Percentiles rank a stretch among this genome's conserved stretches.
Evolutionary conservation across 2,797 vertebrate genomes (phyloP).

Genomic region (Sebastes baramenuke): DNA sequence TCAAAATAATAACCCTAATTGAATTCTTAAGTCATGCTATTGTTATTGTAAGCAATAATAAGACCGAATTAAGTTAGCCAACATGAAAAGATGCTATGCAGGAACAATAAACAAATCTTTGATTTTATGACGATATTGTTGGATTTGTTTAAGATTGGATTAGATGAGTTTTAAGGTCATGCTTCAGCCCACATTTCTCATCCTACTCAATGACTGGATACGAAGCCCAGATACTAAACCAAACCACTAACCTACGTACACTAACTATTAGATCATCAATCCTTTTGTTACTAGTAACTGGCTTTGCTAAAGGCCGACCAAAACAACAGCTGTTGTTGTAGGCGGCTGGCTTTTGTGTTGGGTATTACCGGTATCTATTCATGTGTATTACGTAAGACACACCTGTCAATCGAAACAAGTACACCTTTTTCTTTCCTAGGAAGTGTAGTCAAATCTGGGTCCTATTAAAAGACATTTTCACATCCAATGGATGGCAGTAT

Average conservation of each 20-base stretch:
- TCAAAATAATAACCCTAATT: background rate
- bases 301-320: background rate
- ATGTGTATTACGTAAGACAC: background rate
- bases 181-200: background rate
- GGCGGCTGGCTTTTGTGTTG: background rate
- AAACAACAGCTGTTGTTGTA: background rate
- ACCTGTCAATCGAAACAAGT: slow-evolving; percentile 14
- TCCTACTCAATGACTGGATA: background rate
- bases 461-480: background rate
- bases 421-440: background rate
- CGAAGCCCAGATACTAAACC: background rate
- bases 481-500: background rate
- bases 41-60: background rate
- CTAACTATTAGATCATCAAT: background rate
- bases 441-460: background rate
- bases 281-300: background rate
- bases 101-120: background rate
- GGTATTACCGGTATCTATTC: background rate
- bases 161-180: background rate
- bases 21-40: background rate
- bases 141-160: background rate
- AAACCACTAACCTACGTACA: background rate
- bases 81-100: background rate
- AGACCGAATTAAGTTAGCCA: background rate
- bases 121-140: background rate